Evolutionary conservation across 2,888 invertebrate genomes (phyloP).

Genomic region (Lysandra coridon): DNA sequence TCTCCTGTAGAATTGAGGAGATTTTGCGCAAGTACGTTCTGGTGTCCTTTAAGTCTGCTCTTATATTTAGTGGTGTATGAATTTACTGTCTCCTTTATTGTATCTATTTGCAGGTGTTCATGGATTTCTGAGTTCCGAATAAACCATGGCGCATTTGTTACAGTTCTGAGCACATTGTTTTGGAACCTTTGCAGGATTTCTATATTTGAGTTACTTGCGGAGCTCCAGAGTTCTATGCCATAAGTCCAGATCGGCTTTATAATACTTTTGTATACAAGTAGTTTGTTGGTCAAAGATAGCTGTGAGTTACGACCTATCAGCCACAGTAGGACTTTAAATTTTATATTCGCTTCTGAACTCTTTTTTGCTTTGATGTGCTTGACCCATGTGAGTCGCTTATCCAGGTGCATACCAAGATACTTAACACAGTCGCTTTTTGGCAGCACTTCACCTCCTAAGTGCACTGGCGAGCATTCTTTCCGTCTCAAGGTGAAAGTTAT

Average conservation of each 20-base stretch:
- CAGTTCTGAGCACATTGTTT: no score
- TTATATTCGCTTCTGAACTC: neutral
- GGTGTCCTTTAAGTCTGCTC: neutral
- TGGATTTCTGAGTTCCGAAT: no score
- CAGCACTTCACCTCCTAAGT: no score
- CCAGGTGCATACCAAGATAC: neutral
- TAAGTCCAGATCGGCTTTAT: neutral
- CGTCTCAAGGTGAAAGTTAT: neutral
- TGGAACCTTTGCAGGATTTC: neutral
- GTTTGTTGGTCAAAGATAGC: neutral
- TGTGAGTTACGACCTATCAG: neutral
- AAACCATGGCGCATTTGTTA: no score
- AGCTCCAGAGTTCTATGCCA: neutral
- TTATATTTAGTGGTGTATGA: no score
- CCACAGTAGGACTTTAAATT: neutral
- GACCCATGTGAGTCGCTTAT: neutral
- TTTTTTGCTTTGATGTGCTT: neutral
- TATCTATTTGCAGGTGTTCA: neutral
- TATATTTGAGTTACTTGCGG: neutral
- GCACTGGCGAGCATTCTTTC: no score
- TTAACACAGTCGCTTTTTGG: no score
- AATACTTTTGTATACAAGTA: neutral
- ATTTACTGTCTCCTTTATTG: neutral
- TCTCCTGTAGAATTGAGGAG: neutral
- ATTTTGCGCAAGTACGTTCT: neutral